Base-by-base conservation (phyloP, 2,888 invertebrate species). In the Zhuqinia jingwanae region DNA sequence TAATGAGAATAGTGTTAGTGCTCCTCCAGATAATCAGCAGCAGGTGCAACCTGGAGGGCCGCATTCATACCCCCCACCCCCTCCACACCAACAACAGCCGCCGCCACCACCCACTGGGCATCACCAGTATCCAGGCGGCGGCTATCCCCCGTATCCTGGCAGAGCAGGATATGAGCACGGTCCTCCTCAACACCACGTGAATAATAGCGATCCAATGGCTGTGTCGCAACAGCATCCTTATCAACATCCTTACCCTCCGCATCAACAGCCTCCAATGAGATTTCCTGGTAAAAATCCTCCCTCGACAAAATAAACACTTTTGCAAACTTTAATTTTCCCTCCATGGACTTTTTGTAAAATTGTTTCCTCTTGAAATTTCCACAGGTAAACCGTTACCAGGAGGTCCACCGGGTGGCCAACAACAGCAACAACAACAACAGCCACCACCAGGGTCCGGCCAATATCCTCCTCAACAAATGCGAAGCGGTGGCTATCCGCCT, bases 201-300 rank as follows among this genome's bases (percentile, higher is more conserved):
- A 87, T 78, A 87, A 87, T 79, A 85, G 83, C 56, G 89, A 89
- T 65, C 77, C 83, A 10, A 88, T 88, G 87, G 84, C 85, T 79
- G 87, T 79, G 45, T 88, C 85, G 58, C 73, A 85, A 45, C 87
- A 88, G 53, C 84, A 88, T 60, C 85, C 82, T 42, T 87, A 88
- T 79, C 87, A 88, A 56, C 88, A 88, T 47, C 89, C 88, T 25
- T 87, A 89, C 63, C 88, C 88, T 60, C 85, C 88, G 30, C 89
- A 88, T 73, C 89, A 90, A 82, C 89, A 88, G 45, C 90, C 89
- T 42, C 89, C 89, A 27, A 90, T 90, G 90, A 89, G 90, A 88
- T 90, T 90, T 85, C 90, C 90, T 45, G 90, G 90, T 90, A 89
- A 60, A 60, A n/a, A n/a, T n/a, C n/a, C n/a, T n/a, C n/a, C n/a